These are phyloP conservation scores for Schizopygopsis pylzovi DNA, from an alignment of 2,797 vertebrate genomes.

Conservation along the genomic window DNA sequence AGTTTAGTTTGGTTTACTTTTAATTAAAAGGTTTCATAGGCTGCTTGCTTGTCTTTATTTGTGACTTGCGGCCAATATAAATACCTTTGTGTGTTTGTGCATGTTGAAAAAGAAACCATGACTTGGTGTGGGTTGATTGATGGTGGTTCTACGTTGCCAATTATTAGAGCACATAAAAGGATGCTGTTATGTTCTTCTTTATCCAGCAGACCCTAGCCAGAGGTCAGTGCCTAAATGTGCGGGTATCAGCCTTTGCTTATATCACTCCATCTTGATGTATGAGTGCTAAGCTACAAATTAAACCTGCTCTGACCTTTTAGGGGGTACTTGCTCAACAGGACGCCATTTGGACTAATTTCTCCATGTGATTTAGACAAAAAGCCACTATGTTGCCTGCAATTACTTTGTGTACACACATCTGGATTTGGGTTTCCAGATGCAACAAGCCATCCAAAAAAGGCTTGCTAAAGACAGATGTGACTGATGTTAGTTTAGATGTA, in stretches of 20 bases:
- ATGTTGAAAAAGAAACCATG: conserved; percentile 78
- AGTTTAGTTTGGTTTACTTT: conserved; percentile 25
- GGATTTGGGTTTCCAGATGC: conserved; percentile 76
- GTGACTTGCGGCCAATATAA: conserved; percentile 76
- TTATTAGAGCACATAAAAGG: conserved; percentile 84
- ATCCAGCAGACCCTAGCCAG: conserved; percentile 71
- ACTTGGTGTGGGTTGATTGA: conserved; percentile 79
- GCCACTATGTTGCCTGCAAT: conserved; percentile 80
- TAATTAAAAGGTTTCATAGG: conserved; percentile 52
- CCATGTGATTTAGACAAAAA: conserved; percentile 79
- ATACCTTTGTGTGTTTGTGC: conserved; percentile 74
- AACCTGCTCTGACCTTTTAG: conserved; percentile 75
- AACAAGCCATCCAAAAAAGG: conserved; percentile 69
- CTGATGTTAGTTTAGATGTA: conserved; percentile 63
- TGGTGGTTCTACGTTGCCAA: conserved; percentile 79
- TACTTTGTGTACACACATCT: conserved; percentile 84
- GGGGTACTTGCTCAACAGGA: conserved; percentile 77
- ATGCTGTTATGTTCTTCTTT: conserved; percentile 79
- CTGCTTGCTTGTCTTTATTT: conserved; percentile 67
- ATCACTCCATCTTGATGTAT: conserved; percentile 87
- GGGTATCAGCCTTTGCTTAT: conserved; percentile 78
- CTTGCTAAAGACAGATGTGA: conserved; percentile 68
- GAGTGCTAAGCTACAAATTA: conserved; percentile 83
- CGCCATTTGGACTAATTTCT: conserved; percentile 80
- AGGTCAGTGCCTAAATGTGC: conserved; percentile 78